Conservation (phyloP, 1,140 invertebrate genomes). For the Solen grandis region DNA sequence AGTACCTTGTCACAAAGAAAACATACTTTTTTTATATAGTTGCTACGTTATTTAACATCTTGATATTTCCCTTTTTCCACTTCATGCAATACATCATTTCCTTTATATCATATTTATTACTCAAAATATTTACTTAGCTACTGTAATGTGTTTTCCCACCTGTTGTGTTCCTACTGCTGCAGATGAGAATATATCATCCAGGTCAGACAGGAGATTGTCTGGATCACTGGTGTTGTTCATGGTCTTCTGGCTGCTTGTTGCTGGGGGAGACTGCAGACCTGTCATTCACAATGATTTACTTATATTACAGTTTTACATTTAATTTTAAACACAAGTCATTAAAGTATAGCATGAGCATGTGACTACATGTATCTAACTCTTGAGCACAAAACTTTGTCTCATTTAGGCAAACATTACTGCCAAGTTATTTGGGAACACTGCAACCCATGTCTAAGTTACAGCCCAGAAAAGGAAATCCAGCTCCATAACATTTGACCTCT, state of each 20-base stretch:
- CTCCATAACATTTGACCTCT: too few species aligned
- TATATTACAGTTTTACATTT: too few species aligned
- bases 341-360: too few species aligned
- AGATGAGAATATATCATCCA: constrained; percentile 62
- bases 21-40: background rate
- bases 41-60: background rate
- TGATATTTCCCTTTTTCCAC: background rate
- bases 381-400: too few species aligned
- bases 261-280: constrained; percentile 38
- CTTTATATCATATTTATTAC: background rate
- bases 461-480: too few species aligned
- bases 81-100: background rate
- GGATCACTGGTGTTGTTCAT: background rate
- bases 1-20: background rate
- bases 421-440: too few species aligned
- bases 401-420: too few species aligned
- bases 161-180: constrained; percentile 14
- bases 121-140: background rate
- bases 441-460: too few species aligned
- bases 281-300: too few species aligned
- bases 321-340: too few species aligned
- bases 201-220: constrained; percentile 59
- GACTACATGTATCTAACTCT: too few species aligned
- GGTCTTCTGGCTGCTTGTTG: background rate
- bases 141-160: constrained; percentile 6